Base-by-base conservation (phyloP, 2,113 vertebrate genomes). In the Cynoglossus semilaevis region DNA sequence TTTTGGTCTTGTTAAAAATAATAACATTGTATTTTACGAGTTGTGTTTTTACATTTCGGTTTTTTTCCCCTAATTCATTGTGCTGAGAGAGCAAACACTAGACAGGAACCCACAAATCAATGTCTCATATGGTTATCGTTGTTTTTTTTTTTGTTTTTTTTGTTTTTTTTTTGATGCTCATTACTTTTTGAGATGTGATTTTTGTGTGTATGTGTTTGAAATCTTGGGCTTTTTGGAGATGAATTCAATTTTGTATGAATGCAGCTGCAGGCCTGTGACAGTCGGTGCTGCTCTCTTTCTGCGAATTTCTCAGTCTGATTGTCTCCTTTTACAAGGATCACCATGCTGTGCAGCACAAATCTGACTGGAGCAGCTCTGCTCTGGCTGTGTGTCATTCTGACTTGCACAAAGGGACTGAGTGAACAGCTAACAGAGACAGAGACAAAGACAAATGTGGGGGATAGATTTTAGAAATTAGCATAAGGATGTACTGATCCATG, bases 281-380 rank as follows among this genome's bases (percentile, higher is more conserved):
- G 22, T 29, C 22, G 42, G 59, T 12, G 35, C 46, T 67, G 15
- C 50, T 66, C 72, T 71, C 60, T 57, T 61, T 53, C 46, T 34
- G 50, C 22, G 22, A 29, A 46, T 56, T 46, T 43, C 58, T 81
- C 70, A 70, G 44, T 81, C 67, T 76, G 70, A 57, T 17, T 50
- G 56, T 55, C 62, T 70, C 74, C 63, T 63, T 73, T 57, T 76
- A 58, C 56, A 29, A 75, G 58, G 62, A 73, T 80, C 47, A 63
- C 40, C 77, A 75, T 72, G 66, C 75, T 84, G 74, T 79, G 72
- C 68, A 71, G 71, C 77, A 79, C 76, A 74, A 80, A 82, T 80
- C 74, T 76, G 74, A 81, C 69, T 84, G 82, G 78, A 69, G 76
- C 62, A 73, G 74, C 75, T 76, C 78, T 63, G 57, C 74, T 72